Evolutionary conservation across 2,888 invertebrate species (phyloP), one percentile per base, ranked within the genome.

Genomic region (Apamea monoglypha): DNA sequence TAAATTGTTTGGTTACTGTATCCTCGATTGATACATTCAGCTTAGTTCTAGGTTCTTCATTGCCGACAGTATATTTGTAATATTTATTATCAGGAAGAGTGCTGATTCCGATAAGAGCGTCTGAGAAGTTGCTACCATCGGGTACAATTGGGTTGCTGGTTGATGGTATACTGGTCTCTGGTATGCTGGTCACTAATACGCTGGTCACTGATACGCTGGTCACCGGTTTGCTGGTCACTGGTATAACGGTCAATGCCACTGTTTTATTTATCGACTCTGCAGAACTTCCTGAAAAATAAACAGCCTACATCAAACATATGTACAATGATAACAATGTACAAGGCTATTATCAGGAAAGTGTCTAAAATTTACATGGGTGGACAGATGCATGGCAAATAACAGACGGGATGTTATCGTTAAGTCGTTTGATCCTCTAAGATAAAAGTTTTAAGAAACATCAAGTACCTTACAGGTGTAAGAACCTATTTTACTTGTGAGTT

Each of bases 31-130:
- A 16, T 32, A 6, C 18, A 59, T 77, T 32, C 3, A 36, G 12
- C 2, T 66, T 74, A 64, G 40, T 18, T n/a, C 36, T 53, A 32
- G 74, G 47, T 14, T 80, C 69, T 66, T 68, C 72, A 18, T 25
- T 72, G 14, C 73, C 73, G 8, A 87, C 29, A 25, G 68, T 40
- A 63, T 89, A 89, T 73, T 83, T 87, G 25, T 87, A 89, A 76
- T 89, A 89, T 18, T 78, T 67, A 25, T 81, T 78, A 18, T 74
- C 78, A 63, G 71, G 59, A 36, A 68, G 44, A 44, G 70, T 79
- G 1, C 61, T 78, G 14, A 16, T 80, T 74, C 32, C 56, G 2
- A 53, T 63, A 18, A 36, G 14, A 81, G 71, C 36, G 18, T 73
- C 25, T 32, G 70, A 74, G 1, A 50, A 40, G 36, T 78, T 70